These are phyloP conservation scores for Timandra comae DNA, from an alignment of 2,888 invertebrate genomes.

Conservation along the genomic window DNA sequence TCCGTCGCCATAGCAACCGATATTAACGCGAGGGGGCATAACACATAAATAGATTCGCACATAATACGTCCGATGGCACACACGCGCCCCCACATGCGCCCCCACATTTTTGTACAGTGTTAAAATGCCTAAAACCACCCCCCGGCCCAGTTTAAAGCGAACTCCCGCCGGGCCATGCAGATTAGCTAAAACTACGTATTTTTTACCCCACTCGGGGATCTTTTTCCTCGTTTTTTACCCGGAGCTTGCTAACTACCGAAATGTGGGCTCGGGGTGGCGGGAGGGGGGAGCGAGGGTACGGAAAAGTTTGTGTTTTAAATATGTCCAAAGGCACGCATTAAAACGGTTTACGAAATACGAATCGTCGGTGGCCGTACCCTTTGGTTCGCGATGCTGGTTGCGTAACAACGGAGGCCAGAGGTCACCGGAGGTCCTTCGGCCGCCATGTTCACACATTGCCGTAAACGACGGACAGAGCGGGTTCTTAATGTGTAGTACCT, in stretches of 20 bases:
- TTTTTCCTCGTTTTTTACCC: conserved; percentile 52
- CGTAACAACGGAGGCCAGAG: conserved; percentile 5
- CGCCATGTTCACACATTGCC: too few relatives aligned
- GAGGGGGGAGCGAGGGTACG: conserved; percentile 32
- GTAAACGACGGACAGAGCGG: too few relatives aligned
- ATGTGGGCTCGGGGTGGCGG: conserved; percentile 48
- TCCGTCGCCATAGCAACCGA: conserved; percentile 66
- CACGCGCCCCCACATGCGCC: conserved; percentile 43
- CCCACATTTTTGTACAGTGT: conserved; percentile 71
- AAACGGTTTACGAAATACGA: conserved; percentile 64
- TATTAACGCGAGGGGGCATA: conserved; percentile 61
- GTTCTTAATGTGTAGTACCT: too few relatives aligned
- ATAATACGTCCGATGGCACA: conserved; percentile 72
- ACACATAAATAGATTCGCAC: conserved; percentile 74
- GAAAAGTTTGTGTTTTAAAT: conserved; percentile 75
- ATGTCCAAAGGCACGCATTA: conserved; percentile 74
- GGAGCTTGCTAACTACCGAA: conserved; percentile 65
- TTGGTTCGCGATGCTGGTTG: conserved; percentile 23
- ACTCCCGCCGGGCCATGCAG: conserved; percentile 64
- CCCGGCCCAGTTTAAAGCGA: conserved; percentile 36
- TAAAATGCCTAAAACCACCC: conserved; percentile 73
- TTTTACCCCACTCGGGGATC: conserved; percentile 70
- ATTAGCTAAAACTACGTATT: conserved; percentile 83
- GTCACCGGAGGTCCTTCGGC: not conserved
- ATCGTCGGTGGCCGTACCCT: conserved; percentile 53